Evolutionary conservation across 2,113 vertebrate genomes (phyloP), one percentile per base, ranked within the genome.

Genomic region (Sinocyclocheilus rhinocerous): DNA sequence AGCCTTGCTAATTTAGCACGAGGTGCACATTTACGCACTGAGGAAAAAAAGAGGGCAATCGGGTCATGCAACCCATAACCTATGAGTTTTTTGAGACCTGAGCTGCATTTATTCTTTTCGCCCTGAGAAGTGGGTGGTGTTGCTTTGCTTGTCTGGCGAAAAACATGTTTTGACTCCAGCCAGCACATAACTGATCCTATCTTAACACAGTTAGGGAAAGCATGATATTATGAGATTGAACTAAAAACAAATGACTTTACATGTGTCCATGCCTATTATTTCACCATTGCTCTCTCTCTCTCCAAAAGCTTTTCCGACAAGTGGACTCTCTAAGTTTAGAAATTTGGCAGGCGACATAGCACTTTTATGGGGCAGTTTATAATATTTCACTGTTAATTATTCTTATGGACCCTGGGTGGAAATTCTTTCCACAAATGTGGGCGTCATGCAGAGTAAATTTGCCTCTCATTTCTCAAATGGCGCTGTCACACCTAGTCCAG

Each of bases 371-470:
- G 52, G 76, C 69, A 85, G 91, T 93, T 93, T 92, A 93, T 92
- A 92, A 93, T 92, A 93, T 92, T 93, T 94, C 85, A 94, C 85
- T 86, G 85, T 89, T 92, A 92, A 91, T 92, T 93, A 91, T 92
- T 90, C 88, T 88, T 92, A 81, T 78, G 63, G 90, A 89, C 81
- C 76, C 75, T 50, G 33, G 79, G 76, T 79, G 83, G 82, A 90
- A 84, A 92, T 91, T 92, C 88, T 89, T 91, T 94, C 91, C 90
- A 88, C 86, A 81, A 55, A 90, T 55, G 65, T 85, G 26, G 86
- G 86, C 77, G 61, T 91, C 84, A 86, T 33, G 86, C 86, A 65
- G 88, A 89, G 87, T 90, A 90, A 84, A 92, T 91, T 86, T 85
- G 70, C 83, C 10, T 89, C 81, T 91, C 84, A 84, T 92, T 92